These are phyloP conservation scores for Medauroidea extradentata DNA, from an alignment of 1,140 invertebrate species.

Conservation along the genomic window DNA sequence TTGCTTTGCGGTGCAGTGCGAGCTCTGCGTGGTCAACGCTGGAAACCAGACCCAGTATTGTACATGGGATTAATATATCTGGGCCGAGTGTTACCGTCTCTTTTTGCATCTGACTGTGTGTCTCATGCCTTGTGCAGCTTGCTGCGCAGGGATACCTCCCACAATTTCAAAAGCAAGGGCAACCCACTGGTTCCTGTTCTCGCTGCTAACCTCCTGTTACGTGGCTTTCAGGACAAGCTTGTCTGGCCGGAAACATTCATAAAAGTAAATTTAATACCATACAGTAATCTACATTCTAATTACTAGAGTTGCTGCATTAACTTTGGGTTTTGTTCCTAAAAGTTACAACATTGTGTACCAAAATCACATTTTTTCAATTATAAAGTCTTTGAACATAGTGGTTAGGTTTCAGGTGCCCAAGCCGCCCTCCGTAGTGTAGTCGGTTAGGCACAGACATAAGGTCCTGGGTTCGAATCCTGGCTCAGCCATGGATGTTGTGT, in stretches of 20 bases:
- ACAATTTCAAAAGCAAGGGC: constrained; percentile 67
- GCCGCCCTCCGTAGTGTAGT: too few species aligned
- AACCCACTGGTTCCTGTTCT: constrained; percentile 79
- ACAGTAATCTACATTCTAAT: too few species aligned
- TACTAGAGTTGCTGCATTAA: too few species aligned
- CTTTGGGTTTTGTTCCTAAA: too few species aligned
- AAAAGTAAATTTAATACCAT: too few species aligned
- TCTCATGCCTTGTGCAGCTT: constrained; percentile 75
- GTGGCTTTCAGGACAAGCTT: constrained; percentile 70
- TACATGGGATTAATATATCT: constrained; percentile 76
- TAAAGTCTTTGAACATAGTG: too few species aligned
- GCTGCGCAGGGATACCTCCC: constrained; percentile 68
- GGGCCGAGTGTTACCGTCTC: constrained; percentile 70
- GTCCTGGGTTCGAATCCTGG: too few species aligned
- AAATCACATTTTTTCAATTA: too few species aligned
- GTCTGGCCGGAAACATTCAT: constrained; percentile 76
- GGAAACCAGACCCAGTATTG: constrained; percentile 76
- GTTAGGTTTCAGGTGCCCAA: too few species aligned
- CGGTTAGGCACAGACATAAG: too few species aligned
- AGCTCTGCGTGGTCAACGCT: constrained; percentile 57
- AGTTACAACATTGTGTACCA: too few species aligned
- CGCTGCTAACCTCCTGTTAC: constrained; percentile 79
- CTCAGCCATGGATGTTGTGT: too few species aligned
- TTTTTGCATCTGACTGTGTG: constrained; percentile 76
- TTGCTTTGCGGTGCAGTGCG: constrained; percentile 58